A percentile compares a stretch with the other conserved stretches of the same genome.
Conservation (phyloP, 1,140 invertebrate species). For the Drosophila kanapiae region DNA sequence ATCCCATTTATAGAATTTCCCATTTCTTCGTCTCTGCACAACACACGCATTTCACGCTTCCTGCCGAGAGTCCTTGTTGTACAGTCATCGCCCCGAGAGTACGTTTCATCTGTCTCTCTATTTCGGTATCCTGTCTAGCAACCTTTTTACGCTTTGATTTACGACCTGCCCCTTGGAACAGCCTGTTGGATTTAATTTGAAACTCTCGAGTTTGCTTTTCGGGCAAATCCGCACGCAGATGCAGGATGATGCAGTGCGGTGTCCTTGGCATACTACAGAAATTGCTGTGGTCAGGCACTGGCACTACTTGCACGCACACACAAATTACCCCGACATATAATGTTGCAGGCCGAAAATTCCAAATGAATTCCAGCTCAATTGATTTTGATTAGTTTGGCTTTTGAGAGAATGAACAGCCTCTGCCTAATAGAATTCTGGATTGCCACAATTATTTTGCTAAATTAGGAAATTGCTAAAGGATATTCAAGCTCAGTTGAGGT, state of each 20-base stretch:
- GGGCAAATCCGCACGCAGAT: conserved; percentile 27
- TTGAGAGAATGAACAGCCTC: neutral
- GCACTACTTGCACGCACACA: neutral
- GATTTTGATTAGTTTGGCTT: conserved; percentile 11
- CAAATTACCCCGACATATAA: conserved; percentile 4
- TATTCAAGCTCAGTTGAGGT: neutral
- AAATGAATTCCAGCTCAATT: conserved; percentile 65
- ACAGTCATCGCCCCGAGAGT: conserved; percentile 60
- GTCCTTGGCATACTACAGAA: conserved; percentile 35
- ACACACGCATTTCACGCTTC: conserved; percentile 71
- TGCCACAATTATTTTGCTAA: neutral
- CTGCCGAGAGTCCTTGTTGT: conserved; percentile 67
- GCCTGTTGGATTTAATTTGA: conserved; percentile 62
- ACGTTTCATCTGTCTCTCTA: conserved; percentile 28
- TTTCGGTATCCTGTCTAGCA: neutral
- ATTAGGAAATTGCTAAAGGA: neutral
- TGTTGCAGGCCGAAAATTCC: conserved; percentile 26
- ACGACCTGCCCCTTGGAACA: conserved; percentile 43
- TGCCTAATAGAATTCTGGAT: neutral
- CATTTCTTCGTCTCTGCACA: conserved; percentile 49
- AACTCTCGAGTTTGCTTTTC: conserved; percentile 39
- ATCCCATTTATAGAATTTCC: conserved; percentile 70
- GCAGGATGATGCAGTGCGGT: conserved; percentile 11
- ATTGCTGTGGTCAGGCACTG: conserved; percentile 43
- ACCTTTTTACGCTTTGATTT: conserved; percentile 41